These are phyloP conservation scores for Perizoma flavofasciatum DNA, from an alignment of 2,888 invertebrate genomes.

Conservation along the genomic window DNA sequence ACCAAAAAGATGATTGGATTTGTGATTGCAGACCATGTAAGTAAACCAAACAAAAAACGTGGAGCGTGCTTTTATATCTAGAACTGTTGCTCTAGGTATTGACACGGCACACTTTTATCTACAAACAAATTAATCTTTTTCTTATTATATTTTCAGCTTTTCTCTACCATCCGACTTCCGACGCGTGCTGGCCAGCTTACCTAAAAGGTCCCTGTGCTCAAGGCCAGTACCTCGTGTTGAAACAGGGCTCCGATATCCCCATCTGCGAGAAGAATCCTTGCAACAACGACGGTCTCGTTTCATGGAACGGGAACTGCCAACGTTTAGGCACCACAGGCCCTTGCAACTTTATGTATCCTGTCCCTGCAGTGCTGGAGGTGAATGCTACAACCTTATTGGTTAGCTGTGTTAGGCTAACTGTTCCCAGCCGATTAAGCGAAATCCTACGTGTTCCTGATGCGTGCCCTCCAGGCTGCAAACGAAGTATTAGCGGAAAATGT, in stretches of 20 bases:
- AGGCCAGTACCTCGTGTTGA: conserved; percentile 82
- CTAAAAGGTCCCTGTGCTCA: conserved; percentile 85
- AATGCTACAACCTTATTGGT: conserved; percentile 84
- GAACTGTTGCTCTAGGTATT: too few species aligned
- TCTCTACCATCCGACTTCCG: conserved; percentile 84
- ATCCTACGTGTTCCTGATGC: neutral
- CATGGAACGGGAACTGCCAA: conserved; percentile 77
- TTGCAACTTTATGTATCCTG: conserved; percentile 63
- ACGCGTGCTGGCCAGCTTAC: conserved; percentile 86
- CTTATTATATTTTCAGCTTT: conserved; percentile 66
- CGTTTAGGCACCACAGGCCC: conserved; percentile 59
- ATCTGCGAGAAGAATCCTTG: conserved; percentile 86
- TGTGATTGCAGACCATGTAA: conserved; percentile 85
- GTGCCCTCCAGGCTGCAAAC: conserved; percentile 66
- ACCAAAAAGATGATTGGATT: conserved; percentile 86
- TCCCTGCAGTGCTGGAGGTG: conserved; percentile 79
- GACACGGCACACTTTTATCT: neutral
- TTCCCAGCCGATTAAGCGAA: conserved; percentile 58
- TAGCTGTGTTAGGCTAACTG: conserved; percentile 76
- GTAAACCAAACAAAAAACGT: neutral
- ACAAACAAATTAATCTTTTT: neutral
- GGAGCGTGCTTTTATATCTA: too few species aligned
- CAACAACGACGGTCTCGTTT: conserved; percentile 72
- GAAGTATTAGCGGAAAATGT: conserved; percentile 60
- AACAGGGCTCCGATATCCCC: conserved; percentile 77